Conservation (phyloP, 1,140 invertebrate genomes). For the Leptopilina clavipes region DNA sequence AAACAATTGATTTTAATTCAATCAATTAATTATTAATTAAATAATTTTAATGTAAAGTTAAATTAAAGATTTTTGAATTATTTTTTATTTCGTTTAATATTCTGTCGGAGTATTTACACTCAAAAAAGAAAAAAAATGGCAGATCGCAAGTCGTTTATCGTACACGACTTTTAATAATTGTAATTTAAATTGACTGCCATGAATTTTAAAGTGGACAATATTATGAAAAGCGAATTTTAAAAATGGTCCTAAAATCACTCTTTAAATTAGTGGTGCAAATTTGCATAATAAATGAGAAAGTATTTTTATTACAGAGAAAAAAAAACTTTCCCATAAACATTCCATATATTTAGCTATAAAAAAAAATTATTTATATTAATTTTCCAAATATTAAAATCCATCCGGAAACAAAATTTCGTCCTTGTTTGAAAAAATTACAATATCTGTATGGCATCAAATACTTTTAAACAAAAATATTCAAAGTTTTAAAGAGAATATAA, state of each 20-base stretch:
- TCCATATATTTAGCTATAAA: not conserved
- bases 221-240: not conserved
- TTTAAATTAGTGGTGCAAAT: not conserved
- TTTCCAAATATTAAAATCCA: not conserved
- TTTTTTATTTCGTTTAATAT: not conserved
- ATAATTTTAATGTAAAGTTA: no score
- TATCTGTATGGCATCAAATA: no score
- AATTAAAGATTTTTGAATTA: no score
- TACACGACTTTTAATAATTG: not conserved
- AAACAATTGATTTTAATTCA: no score
- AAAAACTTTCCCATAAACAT: not conserved
- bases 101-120: not conserved
- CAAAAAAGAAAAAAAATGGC: not conserved
- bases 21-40: no score
- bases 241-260: not conserved
- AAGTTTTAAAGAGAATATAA: no score
- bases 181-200: slow-evolving; percentile 53
- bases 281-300: not conserved
- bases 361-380: not conserved
- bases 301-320: not conserved
- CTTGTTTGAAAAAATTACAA: not conserved
- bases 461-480: no score
- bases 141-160: slow-evolving; percentile 11
- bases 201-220: slow-evolving; percentile 33
- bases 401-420: not conserved